phyloP scores from a whole-genome alignment of 1,140 invertebrate genomes.

The Cotesia chilonis region DNA sequence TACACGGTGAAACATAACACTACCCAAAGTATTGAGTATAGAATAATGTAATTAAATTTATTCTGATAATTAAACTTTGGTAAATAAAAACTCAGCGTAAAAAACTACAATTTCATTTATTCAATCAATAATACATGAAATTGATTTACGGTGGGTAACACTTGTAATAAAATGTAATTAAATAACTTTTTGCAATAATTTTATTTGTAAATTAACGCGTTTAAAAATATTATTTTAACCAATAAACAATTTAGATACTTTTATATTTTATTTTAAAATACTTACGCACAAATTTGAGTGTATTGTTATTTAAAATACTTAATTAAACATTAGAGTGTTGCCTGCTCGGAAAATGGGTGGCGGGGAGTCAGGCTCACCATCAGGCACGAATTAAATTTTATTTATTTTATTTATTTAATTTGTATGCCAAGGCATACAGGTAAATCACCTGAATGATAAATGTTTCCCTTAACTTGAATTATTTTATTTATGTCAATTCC shows the following conservation, averaged over 20 bases:
- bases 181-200: conserved; percentile 26
- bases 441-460: conserved; percentile 58
- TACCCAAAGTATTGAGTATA: conserved; percentile 35
- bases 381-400: conserved; percentile 57
- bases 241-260: no score
- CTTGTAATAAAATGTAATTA: neutral
- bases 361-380: conserved; percentile 67
- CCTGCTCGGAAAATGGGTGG: conserved; percentile 62
- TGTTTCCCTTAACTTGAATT: conserved; percentile 48
- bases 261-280: conserved; percentile 16
- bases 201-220: no score
- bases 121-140: conserved; percentile 1
- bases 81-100: conserved; percentile 11
- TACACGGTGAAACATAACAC: neutral
- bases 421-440: no score
- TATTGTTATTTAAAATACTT: neutral
- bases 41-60: conserved; percentile 23
- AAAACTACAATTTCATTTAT: neutral
- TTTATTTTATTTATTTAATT: no score
- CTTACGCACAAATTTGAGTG: conserved; percentile 15
- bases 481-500: neutral
- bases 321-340: conserved; percentile 49
- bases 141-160: neutral
- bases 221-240: no score
- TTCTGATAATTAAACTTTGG: conserved; percentile 35